These are phyloP conservation scores for Autographa pulchrina DNA, from an alignment of 2,888 invertebrate species.

Conservation along the genomic window DNA sequence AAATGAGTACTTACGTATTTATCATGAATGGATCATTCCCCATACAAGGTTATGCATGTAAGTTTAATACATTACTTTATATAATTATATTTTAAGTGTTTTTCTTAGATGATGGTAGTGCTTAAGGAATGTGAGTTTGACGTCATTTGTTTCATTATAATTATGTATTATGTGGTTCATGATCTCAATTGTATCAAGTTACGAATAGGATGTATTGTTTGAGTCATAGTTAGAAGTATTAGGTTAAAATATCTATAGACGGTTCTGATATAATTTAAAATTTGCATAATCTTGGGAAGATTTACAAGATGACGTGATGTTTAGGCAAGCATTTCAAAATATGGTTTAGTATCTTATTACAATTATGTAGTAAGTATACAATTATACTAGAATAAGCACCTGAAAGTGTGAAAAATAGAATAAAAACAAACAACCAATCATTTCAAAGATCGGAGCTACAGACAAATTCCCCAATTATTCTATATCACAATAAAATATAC, in stretches of 20 bases:
- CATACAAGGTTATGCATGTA: constrained; percentile 28
- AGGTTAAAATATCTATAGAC: neutral
- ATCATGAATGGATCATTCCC: constrained; percentile 52
- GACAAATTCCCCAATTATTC: constrained; percentile 11
- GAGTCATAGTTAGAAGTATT: neutral
- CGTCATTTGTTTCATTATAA: neutral
- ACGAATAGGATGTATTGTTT: neutral
- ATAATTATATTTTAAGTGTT: neutral
- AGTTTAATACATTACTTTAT: constrained; percentile 15
- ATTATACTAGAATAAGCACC: neutral
- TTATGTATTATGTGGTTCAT: constrained; percentile 1
- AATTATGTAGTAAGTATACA: too few species aligned
- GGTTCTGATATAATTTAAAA: neutral
- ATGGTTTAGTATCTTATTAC: neutral
- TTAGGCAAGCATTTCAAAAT: neutral
- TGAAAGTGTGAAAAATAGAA: neutral
- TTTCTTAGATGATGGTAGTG: neutral
- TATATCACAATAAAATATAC: constrained; percentile 50
- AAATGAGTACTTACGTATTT: constrained; percentile 29
- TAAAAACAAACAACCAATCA: neutral
- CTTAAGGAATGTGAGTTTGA: constrained; percentile 1
- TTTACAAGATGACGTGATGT: neutral
- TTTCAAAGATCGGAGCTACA: constrained; percentile 1
- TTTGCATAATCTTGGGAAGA: neutral
- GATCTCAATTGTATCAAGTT: neutral